These are phyloP conservation scores for Dione vanillae DNA, from an alignment of 2,888 invertebrate genomes.

Conservation along the genomic window DNA sequence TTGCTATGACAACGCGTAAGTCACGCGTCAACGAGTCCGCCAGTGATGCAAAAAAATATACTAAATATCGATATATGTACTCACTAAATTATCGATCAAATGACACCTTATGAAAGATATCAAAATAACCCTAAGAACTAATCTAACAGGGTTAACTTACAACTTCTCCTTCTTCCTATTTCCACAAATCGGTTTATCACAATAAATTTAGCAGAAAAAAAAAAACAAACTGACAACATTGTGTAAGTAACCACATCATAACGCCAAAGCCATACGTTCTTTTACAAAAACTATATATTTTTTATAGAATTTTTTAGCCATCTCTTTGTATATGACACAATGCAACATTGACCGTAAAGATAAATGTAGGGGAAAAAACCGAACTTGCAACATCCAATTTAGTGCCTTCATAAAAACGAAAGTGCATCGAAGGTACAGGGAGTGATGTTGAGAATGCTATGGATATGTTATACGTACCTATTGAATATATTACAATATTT, in stretches of 20 bases:
- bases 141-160: too few species aligned
- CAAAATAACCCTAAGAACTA: too few species aligned
- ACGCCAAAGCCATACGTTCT: conserved; percentile 52
- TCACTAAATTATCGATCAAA: too few species aligned
- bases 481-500: neutral
- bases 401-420: conserved; percentile 73
- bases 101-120: too few species aligned
- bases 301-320: conserved; percentile 55
- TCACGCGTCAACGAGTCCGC: too few species aligned
- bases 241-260: conserved; percentile 55
- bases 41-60: too few species aligned
- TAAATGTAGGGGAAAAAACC: conserved; percentile 73
- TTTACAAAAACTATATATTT: conserved; percentile 57
- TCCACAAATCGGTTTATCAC: neutral
- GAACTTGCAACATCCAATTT: conserved; percentile 66
- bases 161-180: too few species aligned
- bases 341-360: conserved; percentile 74
- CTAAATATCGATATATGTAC: too few species aligned
- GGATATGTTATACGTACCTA: conserved; percentile 55
- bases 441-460: conserved; percentile 40
- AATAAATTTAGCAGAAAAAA: conserved; percentile 36
- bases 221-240: conserved; percentile 43
- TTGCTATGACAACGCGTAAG: too few species aligned
- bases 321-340: conserved; percentile 63
- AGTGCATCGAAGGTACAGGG: conserved; percentile 56